phyloP scores from a whole-genome alignment of 2,888 invertebrate species.

The Andrena trimmerana region DNA sequence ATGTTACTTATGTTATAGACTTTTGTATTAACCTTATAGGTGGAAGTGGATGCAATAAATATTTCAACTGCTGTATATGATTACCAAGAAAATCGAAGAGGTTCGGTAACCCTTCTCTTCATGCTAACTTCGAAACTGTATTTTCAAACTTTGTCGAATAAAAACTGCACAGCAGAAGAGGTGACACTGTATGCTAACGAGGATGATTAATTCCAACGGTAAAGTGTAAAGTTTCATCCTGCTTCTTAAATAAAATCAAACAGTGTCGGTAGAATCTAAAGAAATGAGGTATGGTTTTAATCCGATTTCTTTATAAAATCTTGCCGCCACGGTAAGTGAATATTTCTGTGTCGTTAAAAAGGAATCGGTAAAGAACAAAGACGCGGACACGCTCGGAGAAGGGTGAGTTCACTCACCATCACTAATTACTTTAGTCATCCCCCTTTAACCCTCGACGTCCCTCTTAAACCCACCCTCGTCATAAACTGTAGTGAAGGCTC shows the following conservation, averaged over 20 bases:
- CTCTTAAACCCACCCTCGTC: constrained; percentile 76
- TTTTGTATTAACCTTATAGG: too few species aligned
- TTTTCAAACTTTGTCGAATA: too few species aligned
- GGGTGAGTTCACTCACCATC: constrained; percentile 76
- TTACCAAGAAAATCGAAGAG: too few species aligned
- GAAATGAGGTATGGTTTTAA: not conserved
- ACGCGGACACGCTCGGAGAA: constrained; percentile 41
- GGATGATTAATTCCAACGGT: too few species aligned
- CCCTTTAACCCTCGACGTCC: constrained; percentile 72
- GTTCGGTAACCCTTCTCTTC: too few species aligned
- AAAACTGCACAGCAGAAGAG: too few species aligned
- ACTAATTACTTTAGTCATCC: constrained; percentile 80
- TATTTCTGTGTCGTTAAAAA: constrained; percentile 62
- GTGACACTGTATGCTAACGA: too few species aligned
- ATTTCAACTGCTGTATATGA: too few species aligned
- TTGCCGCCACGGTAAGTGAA: constrained; percentile 50
- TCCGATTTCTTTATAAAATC: constrained; percentile 36
- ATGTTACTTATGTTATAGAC: too few species aligned
- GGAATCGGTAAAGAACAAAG: constrained; percentile 63
- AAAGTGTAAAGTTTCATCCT: too few species aligned
- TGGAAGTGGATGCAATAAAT: too few species aligned
- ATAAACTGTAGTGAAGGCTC: constrained; percentile 75
- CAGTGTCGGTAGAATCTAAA: not conserved
- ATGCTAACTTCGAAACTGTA: too few species aligned
- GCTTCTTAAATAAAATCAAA: not conserved